Evolutionary conservation across 2,888 invertebrate genomes (phyloP), one percentile per base, ranked within the genome.

Genomic region (Polydrusus cervinus): DNA sequence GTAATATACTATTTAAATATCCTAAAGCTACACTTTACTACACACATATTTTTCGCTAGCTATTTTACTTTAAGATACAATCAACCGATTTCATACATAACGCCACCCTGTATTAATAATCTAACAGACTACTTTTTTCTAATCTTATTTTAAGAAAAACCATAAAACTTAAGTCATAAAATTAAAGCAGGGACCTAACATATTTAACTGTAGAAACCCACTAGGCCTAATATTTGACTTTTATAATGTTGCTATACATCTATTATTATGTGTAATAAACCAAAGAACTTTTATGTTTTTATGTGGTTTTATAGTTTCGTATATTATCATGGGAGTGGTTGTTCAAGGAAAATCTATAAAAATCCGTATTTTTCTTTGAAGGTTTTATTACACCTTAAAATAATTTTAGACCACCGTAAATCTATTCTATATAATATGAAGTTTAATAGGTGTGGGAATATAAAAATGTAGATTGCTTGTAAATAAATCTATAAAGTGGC

Each of bases 281-380:
- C 57, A 60, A 38, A 16, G 57, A 38, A 38, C 38, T 60, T 60
- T 60, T 40, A 60, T 60, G 16, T 34, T 34, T 30, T 30, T 30
- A 30, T 30, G 30, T 30, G 30, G 7, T 34, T 34, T 34, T 34
- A 34, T 34, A 34, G 57, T 38, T 38, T 16, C 14, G 10, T 16
- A 60, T 40, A 60, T 60, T 38, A 30, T 60, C 11, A 38, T 16
- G 38, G 38, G 16, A 18, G 38, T 60, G 57, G 16, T 40, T 38
- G 30, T 60, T 38, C 38, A 60, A 60, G 10, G 57, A 38, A 60
- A 40, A 60, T 60, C 57, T 38, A 60, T 60, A 38, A 60, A 60
- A 60, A 38, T 57, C 5, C 13, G n/a, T 55, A 14, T 55, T 55
- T 55, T 55, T 55, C 10, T 9, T 18, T 8, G n/a, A 55, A 55